These are phyloP conservation scores for Drosophila lutescens DNA, from an alignment of 2,888 invertebrate species.

Conservation along the genomic window DNA sequence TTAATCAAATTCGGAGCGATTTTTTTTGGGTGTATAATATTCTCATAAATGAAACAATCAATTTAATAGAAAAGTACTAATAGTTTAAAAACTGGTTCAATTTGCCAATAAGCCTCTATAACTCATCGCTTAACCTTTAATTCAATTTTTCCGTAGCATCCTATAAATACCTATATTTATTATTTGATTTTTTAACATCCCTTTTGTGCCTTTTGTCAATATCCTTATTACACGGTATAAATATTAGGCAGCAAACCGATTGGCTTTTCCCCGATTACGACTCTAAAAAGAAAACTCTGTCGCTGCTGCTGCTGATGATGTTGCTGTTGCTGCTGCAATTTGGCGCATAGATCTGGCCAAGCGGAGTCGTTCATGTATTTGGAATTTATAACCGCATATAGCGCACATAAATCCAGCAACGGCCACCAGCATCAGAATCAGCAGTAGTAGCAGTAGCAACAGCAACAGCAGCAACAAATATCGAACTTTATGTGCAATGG, in stretches of 20 bases:
- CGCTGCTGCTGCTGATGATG: conserved; percentile 35
- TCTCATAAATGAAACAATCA: too few species aligned
- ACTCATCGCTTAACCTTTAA: too few species aligned
- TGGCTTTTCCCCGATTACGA: conserved; percentile 21
- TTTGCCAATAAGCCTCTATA: too few species aligned
- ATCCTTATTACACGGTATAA: conserved; percentile 31
- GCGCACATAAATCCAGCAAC: conserved; percentile 74
- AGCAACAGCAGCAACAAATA: conserved; percentile 53
- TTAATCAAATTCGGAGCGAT: too few species aligned
- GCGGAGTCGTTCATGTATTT: conserved; percentile 72
- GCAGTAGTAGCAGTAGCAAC: conserved; percentile 39
- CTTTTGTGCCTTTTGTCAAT: neutral
- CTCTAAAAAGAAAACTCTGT: conserved; percentile 54
- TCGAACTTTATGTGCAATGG: conserved; percentile 79
- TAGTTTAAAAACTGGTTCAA: too few species aligned
- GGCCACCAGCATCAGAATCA: conserved; percentile 52
- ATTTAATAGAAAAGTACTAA: too few species aligned
- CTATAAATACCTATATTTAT: neutral
- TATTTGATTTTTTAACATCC: neutral
- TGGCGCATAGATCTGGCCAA: conserved; percentile 75
- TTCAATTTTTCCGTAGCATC: neutral
- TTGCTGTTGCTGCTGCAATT: conserved; percentile 63
- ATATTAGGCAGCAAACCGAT: conserved; percentile 53
- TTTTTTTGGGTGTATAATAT: too few species aligned
- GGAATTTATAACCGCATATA: conserved; percentile 79